Conservation (phyloP, 2,888 invertebrate species). For the Drosophila leonis region DNA sequence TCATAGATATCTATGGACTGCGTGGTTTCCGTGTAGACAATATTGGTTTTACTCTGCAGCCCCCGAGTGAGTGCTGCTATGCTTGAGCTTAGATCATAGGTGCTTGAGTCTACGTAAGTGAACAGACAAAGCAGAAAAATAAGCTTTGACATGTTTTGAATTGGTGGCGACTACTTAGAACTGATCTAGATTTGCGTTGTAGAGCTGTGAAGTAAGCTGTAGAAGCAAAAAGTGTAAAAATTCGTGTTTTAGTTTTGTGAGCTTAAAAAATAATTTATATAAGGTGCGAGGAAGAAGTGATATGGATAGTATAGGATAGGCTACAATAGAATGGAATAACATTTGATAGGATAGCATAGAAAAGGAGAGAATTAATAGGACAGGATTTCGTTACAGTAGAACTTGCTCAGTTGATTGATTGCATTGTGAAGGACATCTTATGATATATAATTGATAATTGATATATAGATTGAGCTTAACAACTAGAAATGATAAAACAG, state of each 20-base stretch:
- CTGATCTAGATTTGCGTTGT: not conserved
- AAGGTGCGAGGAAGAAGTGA: not conserved
- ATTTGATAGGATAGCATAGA: not conserved
- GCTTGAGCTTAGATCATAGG: conserved; percentile 17
- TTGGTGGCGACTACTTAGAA: not conserved
- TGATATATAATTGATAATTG: not conserved
- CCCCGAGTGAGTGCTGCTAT: conserved; percentile 36
- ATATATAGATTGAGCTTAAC: not conserved
- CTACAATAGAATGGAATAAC: not conserved
- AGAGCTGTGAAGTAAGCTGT: conserved; percentile 26
- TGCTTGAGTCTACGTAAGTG: not conserved
- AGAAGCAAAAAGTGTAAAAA: conserved; percentile 17
- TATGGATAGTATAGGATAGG: not conserved
- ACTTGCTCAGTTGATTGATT: not conserved
- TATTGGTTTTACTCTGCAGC: conserved; percentile 37
- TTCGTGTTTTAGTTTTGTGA: conserved; percentile 1
- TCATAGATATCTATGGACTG: conserved; percentile 14
- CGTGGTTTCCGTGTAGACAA: conserved; percentile 28
- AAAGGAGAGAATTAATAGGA: not conserved
- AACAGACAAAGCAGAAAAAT: conserved; percentile 12
- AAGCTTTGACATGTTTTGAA: conserved; percentile 32
- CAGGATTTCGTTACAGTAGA: not conserved
- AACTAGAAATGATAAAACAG: not conserved
- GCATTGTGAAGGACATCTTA: not conserved
- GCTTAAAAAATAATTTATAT: not conserved